Conservation (phyloP, 2,888 invertebrate species). For the Aporophyla nigra region DNA sequence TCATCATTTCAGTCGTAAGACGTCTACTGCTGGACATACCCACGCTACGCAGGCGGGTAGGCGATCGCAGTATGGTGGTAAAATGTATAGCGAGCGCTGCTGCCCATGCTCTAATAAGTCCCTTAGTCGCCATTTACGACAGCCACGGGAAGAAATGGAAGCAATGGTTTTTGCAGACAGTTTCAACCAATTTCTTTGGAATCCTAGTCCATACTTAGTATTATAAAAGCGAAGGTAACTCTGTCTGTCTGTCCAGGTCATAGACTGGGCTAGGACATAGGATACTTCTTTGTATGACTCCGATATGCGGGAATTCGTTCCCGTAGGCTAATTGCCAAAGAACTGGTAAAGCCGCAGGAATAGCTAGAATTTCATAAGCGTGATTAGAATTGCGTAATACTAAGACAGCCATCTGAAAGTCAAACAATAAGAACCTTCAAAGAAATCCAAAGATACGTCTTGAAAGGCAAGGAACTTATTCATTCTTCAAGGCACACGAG, state of each 20-base stretch:
- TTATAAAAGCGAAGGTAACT: not conserved
- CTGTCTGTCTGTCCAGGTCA: too few relatives aligned
- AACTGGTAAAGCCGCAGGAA: not conserved
- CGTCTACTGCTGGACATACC: too few relatives aligned
- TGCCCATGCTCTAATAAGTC: too few relatives aligned
- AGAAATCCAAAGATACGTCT: slow-evolving; percentile 23
- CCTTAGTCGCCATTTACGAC: too few relatives aligned
- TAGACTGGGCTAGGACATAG: not conserved
- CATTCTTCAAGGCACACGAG: slow-evolving; percentile 35
- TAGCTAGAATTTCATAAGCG: not conserved
- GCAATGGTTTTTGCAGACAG: not conserved
- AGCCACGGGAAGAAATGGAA: too few relatives aligned
- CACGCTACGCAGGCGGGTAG: too few relatives aligned
- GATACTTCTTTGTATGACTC: not conserved
- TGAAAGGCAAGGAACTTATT: slow-evolving; percentile 31
- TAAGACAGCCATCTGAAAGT: not conserved
- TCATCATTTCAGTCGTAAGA: too few relatives aligned
- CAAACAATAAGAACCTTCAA: slow-evolving; percentile 15
- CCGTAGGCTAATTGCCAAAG: not conserved
- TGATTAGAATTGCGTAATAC: not conserved
- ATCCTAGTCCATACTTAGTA: not conserved
- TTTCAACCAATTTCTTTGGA: not conserved
- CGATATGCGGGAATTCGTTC: not conserved
- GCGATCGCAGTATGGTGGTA: too few relatives aligned
- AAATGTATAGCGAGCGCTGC: too few relatives aligned